A percentile compares a stretch with the other conserved stretches of the same genome.
Evolutionary conservation across 2,797 vertebrate species (phyloP).

Genomic region (Taeniopygia guttata): DNA sequence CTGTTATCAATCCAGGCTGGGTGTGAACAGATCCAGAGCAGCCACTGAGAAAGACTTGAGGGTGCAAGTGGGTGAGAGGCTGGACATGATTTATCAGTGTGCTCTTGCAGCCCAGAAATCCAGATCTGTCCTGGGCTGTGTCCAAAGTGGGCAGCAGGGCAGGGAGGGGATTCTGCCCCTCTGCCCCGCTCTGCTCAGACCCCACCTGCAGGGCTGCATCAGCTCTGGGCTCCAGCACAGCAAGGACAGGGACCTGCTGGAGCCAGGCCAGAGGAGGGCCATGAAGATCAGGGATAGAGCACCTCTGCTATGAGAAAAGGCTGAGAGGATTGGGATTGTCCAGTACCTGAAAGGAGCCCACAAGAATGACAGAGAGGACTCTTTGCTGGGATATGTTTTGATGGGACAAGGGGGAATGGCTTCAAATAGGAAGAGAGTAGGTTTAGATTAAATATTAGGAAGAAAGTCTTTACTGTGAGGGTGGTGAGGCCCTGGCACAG

Average conservation of each 20-base stretch:
- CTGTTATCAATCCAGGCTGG: rapidly evolving
- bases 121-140: not conserved
- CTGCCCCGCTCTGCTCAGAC: not conserved
- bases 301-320: not conserved
- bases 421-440: not conserved
- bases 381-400: not conserved
- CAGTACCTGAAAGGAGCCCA: not conserved
- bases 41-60: not conserved
- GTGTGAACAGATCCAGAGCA: not conserved
- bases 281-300: not conserved
- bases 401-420: not conserved
- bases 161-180: not conserved
- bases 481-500: not conserved
- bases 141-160: not conserved
- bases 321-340: not conserved
- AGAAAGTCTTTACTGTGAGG: not conserved
- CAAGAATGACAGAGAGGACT: rapidly evolving
- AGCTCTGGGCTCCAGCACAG: not conserved
- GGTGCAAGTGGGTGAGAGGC: not conserved
- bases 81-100: rapidly evolving
- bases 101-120: not conserved
- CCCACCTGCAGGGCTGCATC: not conserved
- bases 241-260: not conserved
- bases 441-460: not conserved
- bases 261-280: rapidly evolving